Evolutionary conservation across 2,888 invertebrate species (phyloP), one percentile per base, ranked within the genome.

Genomic region (Cryptocheilus praepositus): DNA sequence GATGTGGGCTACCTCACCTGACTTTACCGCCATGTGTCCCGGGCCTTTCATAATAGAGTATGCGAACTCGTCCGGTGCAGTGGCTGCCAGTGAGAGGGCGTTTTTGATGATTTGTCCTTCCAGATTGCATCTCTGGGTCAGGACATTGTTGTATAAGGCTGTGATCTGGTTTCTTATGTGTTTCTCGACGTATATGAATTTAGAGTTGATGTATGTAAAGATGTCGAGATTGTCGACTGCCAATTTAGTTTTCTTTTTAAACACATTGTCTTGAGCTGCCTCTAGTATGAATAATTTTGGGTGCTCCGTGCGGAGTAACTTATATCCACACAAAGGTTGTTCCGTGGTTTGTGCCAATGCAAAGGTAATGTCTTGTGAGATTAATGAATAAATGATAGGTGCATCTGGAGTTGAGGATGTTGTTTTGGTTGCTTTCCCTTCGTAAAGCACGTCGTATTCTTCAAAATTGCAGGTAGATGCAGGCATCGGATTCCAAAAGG

Each of bases 61-160:
- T 0, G 80, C 80, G 11, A 85, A 76, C 51, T 77, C 70, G 52
- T 83, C 76, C 0, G 79, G 85, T 2, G 70, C 4, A 0, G 76
- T n/a, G 0, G 73, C 70, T 0, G 81, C 81, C n/a, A 80, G 60
- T 0, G 74, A 8, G 2, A 51, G 19, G 0, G 52, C 52, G 13
- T 44, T 60, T 13, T 52, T 15, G 0, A 52, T 1, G 0, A 60
- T 7, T 2, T 60, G 44, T 0, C 15, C 8, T 11, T 60, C 60
- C 0, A 60, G 0, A n/a, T n/a, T n/a, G n/a, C n/a, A n/a, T n/a
- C n/a, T n/a, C n/a, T n/a, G n/a, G n/a, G n/a, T n/a, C n/a, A 0
- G 18, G n/a, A 3, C 59, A 59, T 7, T 59, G 49, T 2, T 59
- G 59, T 0, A 13, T 22, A 13, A 59, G 49, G 3, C 49, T 28